Base-by-base conservation (phyloP, 1,140 invertebrate species). In the Pseudobourletiella spinata region DNA sequence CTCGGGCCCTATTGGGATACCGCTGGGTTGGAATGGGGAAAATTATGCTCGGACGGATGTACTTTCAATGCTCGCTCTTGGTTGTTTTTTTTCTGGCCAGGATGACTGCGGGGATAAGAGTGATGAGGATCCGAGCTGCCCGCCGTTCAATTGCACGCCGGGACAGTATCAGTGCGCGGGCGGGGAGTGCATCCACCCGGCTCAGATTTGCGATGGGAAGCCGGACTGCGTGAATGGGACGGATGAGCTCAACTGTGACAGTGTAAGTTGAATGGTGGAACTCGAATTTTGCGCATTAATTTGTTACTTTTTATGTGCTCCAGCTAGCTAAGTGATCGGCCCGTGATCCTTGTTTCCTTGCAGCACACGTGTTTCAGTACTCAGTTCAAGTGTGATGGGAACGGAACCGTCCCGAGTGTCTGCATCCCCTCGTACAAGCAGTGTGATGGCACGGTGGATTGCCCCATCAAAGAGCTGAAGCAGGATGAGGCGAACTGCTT, bases 161-260 rank as follows among this genome's bases (percentile, higher is more conserved):
- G 88, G 88, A 0, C 83, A 89, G 74, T 90, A 86, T 76, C 88
- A 90, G 74, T 91, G 88, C 75, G 73, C 73, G n/a, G 46, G 44
- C 66, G 71, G 73, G 54, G 76, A 80, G 48, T 88, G 86, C 71
- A 81, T 84, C 57, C 83, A 85, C 74, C 85, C 86, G 16, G 81
- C 81, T 35, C 78, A 81, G 62, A 77, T 88, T 4, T 82, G 79
- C 72, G 79, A 82, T 70, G 72, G 50, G 22, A 61, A 59, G 51
- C 64, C 71, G 6, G 79, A 81, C 59, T 81, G 80, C 68, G 70
- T 71, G 3, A 79, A 81, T 72, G 75, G 73, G 4, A 77, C 74
- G 14, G 80, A 82, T 70, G 81, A 82, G 64, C 69, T 67, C 35
- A 72, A 78, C 60, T 82, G 81, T 70, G 76, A 79, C 72, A 71